Evolutionary conservation across 2,113 vertebrate species (phyloP).

Genomic region (Lagopus leucura): DNA sequence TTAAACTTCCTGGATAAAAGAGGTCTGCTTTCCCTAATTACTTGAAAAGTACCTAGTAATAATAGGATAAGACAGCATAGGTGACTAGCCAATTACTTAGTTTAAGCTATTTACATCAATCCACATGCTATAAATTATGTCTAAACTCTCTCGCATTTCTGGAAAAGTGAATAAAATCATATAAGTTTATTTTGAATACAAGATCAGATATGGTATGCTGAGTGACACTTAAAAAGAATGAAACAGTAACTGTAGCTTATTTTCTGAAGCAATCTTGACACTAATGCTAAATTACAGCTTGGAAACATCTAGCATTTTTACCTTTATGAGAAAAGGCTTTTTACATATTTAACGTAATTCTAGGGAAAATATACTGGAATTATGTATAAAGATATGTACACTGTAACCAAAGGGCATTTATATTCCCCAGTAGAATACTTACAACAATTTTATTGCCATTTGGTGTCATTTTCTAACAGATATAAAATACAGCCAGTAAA

Average conservation of each 20-base stretch:
- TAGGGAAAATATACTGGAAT: slow-evolving; percentile 86
- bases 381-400: slow-evolving; percentile 87
- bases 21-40: slow-evolving; percentile 48
- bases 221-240: slow-evolving; percentile 83
- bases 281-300: slow-evolving; percentile 82
- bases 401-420: slow-evolving; percentile 88
- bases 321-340: slow-evolving; percentile 83
- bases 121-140: slow-evolving; percentile 66
- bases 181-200: slow-evolving; percentile 73
- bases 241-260: slow-evolving; percentile 75
- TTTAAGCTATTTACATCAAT: slow-evolving; percentile 60
- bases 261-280: slow-evolving; percentile 81
- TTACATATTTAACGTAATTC: slow-evolving; percentile 95
- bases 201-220: slow-evolving; percentile 70
- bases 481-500: slow-evolving; percentile 84
- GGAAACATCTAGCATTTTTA: slow-evolving; percentile 79
- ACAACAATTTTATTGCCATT: slow-evolving; percentile 90
- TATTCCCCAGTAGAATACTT: slow-evolving; percentile 88
- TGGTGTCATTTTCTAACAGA: slow-evolving; percentile 89
- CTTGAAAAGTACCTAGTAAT: slow-evolving; percentile 39
- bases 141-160: slow-evolving; percentile 61
- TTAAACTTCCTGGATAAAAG: slow-evolving; percentile 42
- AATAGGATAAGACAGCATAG: slow-evolving; percentile 51
- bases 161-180: slow-evolving; percentile 75
- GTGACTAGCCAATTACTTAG: slow-evolving; percentile 65